Evolutionary conservation across 2,888 invertebrate genomes (phyloP).

Genomic region (Melangyna quadrimaculata): DNA sequence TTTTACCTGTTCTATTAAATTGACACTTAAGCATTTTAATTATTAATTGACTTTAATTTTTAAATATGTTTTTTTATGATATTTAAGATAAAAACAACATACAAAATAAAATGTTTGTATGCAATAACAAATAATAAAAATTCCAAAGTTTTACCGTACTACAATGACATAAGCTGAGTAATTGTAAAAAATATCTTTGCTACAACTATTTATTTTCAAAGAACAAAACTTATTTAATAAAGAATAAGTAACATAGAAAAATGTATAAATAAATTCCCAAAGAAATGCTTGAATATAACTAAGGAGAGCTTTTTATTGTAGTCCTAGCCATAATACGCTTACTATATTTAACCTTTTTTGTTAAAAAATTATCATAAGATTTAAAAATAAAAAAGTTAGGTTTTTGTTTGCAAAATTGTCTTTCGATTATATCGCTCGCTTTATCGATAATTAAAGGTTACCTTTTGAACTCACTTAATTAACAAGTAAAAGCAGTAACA

Average conservation of each 20-base stretch:
- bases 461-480: constrained; percentile 43
- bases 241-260: not conserved
- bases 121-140: not conserved
- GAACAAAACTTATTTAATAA: not conserved
- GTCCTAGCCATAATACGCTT: not conserved
- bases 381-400: not conserved
- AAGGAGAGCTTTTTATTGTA: not conserved
- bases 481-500: constrained; percentile 16
- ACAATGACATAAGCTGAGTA: not conserved
- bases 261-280: not conserved
- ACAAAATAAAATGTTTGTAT: not conserved
- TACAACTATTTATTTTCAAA: not conserved
- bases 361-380: not conserved
- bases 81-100: not conserved
- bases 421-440: constrained; percentile 14
- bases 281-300: not conserved
- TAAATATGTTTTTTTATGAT: no score
- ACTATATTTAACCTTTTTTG: not conserved
- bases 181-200: not conserved
- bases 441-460: constrained; percentile 41
- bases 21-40: not conserved
- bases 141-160: not conserved
- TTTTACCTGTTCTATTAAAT: no score
- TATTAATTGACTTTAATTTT: not conserved
- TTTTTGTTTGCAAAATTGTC: constrained; percentile 59